Evolutionary conservation across 2,888 invertebrate genomes (phyloP).

Genomic region (Calameuta pallipes): DNA sequence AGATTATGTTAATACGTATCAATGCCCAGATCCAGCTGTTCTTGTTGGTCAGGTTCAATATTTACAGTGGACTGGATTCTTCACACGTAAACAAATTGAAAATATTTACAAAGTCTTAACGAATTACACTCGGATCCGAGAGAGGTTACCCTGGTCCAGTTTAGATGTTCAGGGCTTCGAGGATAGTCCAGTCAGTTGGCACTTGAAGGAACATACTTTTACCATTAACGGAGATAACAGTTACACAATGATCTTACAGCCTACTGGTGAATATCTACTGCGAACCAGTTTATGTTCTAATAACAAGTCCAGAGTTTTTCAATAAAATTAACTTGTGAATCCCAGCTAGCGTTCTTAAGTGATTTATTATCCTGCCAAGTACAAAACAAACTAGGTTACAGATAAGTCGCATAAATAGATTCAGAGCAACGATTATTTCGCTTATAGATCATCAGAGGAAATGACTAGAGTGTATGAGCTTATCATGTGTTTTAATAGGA

Average conservation of each 20-base stretch:
- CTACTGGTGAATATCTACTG: slow-evolving; percentile 51
- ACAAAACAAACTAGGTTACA: not conserved
- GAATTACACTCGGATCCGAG: slow-evolving; percentile 42
- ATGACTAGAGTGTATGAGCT: not conserved
- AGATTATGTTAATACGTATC: slow-evolving; percentile 64
- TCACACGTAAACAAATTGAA: slow-evolving; percentile 62
- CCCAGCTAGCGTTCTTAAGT: not conserved
- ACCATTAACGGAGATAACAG: slow-evolving; percentile 68
- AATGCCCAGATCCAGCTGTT: slow-evolving; percentile 58
- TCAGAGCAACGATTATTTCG: not conserved
- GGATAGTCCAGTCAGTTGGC: slow-evolving; percentile 69
- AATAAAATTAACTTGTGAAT: slow-evolving; percentile 28
- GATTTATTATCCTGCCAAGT: not conserved
- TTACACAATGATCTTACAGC: slow-evolving; percentile 65
- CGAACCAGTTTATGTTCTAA: slow-evolving; percentile 62
- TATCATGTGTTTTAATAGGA: not conserved
- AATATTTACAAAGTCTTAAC: slow-evolving; percentile 59
- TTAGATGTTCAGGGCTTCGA: slow-evolving; percentile 71
- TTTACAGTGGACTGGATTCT: slow-evolving; percentile 69
- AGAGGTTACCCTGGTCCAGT: slow-evolving; percentile 66
- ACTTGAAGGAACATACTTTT: slow-evolving; percentile 66
- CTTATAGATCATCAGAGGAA: not conserved
- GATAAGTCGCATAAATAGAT: not conserved
- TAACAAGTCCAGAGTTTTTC: slow-evolving; percentile 52
- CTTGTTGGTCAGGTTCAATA: slow-evolving; percentile 60